A percentile compares a stretch with the other conserved stretches of the same genome.
Conservation (phyloP, 1,140 invertebrate species). For the Schlechtendalia chinensis region DNA sequence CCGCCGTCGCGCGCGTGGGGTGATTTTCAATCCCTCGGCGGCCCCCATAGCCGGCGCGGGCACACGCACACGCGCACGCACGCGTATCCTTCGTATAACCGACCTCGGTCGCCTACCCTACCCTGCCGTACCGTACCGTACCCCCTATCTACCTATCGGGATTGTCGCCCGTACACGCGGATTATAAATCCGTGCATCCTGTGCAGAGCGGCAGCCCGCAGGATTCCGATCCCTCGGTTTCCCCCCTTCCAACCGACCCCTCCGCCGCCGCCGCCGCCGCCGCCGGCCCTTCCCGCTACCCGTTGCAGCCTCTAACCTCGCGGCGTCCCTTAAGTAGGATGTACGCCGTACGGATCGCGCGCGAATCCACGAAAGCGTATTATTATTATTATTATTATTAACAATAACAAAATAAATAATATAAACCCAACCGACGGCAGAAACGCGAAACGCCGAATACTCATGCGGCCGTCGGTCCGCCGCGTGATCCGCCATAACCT, state of each 20-base stretch:
- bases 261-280: too few species aligned
- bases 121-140: background rate
- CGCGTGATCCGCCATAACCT: too few species aligned
- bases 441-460: too few species aligned
- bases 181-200: slow-evolving; percentile 40
- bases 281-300: background rate
- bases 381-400: background rate
- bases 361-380: slow-evolving; percentile 9
- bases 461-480: too few species aligned
- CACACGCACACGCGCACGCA: background rate
- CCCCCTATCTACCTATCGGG: too few species aligned
- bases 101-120: background rate
- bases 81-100: slow-evolving; percentile 10
- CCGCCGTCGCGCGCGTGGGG: background rate
- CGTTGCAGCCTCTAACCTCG: background rate
- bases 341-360: background rate
- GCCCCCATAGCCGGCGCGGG: background rate
- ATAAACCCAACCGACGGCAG: too few species aligned
- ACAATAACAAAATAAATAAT: too few species aligned
- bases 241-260: too few species aligned
- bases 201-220: background rate
- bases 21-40: slow-evolving; percentile 39
- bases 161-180: slow-evolving; percentile 20
- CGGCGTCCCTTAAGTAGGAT: slow-evolving; percentile 11
- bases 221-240: background rate